Conservation (phyloP, 2,113 vertebrate species). For the Butastur rufipennis region DNA sequence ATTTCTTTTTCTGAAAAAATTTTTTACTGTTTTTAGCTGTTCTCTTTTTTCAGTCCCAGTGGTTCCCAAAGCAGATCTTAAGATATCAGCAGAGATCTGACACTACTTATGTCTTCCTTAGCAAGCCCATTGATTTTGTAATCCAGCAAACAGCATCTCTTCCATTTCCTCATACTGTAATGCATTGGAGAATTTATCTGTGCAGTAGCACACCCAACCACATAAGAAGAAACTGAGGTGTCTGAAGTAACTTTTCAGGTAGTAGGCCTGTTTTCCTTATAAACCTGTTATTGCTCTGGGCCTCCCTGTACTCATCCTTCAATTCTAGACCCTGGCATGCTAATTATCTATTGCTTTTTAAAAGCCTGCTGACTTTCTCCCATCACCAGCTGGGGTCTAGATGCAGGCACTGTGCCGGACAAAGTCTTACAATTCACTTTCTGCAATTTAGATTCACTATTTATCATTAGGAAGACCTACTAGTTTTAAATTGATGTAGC, state of each 20-base stretch:
- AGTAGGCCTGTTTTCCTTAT: background rate
- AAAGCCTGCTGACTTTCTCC: slow-evolving; percentile 11
- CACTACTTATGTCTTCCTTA: background rate
- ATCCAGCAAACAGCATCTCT: background rate
- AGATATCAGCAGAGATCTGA: slow-evolving; percentile 8
- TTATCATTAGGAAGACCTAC: background rate
- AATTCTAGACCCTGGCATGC: background rate
- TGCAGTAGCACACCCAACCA: background rate
- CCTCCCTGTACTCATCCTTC: background rate
- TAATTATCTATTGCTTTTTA: background rate
- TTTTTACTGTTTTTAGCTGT: background rate
- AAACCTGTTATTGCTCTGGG: background rate
- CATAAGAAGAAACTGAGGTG: background rate
- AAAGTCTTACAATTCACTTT: background rate
- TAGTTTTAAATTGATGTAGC: background rate
- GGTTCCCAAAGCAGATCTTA: background rate
- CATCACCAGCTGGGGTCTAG: background rate
- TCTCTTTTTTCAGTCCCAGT: background rate
- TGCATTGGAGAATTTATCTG: background rate
- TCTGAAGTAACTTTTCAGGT: background rate
- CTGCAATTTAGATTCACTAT: background rate
- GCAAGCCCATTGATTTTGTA: slow-evolving; percentile 2
- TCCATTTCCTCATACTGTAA: background rate
- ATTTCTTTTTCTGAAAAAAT: background rate
- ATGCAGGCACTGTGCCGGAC: background rate